Percentiles rank a stretch among this genome's conserved stretches.
These are phyloP conservation scores for Dinothrombium tinctorium DNA, from an alignment of 1,140 invertebrate genomes.

Conservation along the genomic window DNA sequence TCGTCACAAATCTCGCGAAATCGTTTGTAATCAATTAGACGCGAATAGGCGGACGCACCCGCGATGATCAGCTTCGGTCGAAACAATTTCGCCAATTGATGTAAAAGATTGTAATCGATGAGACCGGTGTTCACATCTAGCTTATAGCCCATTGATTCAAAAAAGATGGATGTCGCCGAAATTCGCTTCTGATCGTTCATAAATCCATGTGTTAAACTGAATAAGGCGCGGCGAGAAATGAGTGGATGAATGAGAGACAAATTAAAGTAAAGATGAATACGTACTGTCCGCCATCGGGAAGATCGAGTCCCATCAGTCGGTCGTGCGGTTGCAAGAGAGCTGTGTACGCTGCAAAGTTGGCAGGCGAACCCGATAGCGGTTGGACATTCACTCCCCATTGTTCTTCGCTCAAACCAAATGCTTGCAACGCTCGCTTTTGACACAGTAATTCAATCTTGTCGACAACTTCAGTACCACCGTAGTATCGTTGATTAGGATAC, in stretches of 20 bases:
- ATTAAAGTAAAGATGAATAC: not conserved
- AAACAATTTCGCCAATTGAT: constrained; percentile 56
- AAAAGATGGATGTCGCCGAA: constrained; percentile 90
- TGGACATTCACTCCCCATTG: constrained; percentile 98
- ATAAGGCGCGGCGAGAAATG: not conserved
- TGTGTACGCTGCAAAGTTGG: constrained; percentile 91
- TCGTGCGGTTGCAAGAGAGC: constrained; percentile 67
- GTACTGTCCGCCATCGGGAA: constrained; percentile 79
- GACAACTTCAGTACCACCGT: constrained; percentile 91
- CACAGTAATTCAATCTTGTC: constrained; percentile 76
- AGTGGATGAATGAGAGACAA: not conserved
- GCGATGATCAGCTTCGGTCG: constrained; percentile 84
- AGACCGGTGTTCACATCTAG: constrained; percentile 56
- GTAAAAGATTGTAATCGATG: constrained; percentile 78
- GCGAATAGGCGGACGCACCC: constrained; percentile 37
- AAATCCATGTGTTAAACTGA: constrained; percentile 63
- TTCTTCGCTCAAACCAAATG: constrained; percentile 52
- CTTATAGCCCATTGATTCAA: constrained; percentile 96
- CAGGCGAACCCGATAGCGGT: constrained; percentile 85
- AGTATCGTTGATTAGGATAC: constrained; percentile 28
- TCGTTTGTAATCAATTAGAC: constrained; percentile 36
- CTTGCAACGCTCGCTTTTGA: constrained; percentile 59
- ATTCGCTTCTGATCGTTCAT: constrained; percentile 74
- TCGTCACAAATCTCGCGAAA: constrained; percentile 38
- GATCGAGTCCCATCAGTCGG: constrained; percentile 81